Evolutionary conservation across 2,797 vertebrate genomes (phyloP).

Genomic region (Acipenser transmontanus): DNA sequence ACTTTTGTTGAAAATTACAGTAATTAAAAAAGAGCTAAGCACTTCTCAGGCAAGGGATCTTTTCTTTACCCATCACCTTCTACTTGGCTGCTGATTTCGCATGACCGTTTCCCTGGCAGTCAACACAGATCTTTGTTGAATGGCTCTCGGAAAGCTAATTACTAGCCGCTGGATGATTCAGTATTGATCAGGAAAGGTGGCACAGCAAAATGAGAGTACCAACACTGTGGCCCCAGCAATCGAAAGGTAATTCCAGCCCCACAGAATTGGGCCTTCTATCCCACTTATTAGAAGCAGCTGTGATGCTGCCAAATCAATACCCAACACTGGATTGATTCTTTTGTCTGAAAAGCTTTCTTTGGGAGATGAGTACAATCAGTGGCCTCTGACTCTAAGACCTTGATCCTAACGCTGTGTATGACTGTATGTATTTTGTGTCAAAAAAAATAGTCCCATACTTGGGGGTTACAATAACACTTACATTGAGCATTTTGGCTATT

Average conservation of each 20-base stretch:
- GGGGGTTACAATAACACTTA: constrained; percentile 17
- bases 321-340: constrained; percentile 76
- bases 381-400: constrained; percentile 71
- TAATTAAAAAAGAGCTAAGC: constrained; percentile 94
- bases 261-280: constrained; percentile 67
- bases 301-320: constrained; percentile 83
- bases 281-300: constrained; percentile 87
- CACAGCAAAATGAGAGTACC: constrained; percentile 79
- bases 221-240: constrained; percentile 76
- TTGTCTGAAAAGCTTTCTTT: constrained; percentile 70
- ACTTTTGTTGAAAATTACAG: constrained; percentile 91
- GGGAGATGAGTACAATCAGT: constrained; percentile 66
- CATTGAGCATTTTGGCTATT: constrained; percentile 27
- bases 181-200: constrained; percentile 90
- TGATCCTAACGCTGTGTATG: constrained; percentile 56
- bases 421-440: constrained; percentile 52
- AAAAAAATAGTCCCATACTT: constrained; percentile 15
- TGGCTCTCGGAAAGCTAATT: constrained; percentile 81
- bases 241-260: constrained; percentile 90
- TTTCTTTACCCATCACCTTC: constrained; percentile 84
- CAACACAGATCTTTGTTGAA: constrained; percentile 75
- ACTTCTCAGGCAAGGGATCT: constrained; percentile 79
- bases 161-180: constrained; percentile 78
- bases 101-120: constrained; percentile 79
- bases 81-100: constrained; percentile 76